Base-by-base conservation (phyloP, 2,113 vertebrate species). In the Hyaena hyaena region DNA sequence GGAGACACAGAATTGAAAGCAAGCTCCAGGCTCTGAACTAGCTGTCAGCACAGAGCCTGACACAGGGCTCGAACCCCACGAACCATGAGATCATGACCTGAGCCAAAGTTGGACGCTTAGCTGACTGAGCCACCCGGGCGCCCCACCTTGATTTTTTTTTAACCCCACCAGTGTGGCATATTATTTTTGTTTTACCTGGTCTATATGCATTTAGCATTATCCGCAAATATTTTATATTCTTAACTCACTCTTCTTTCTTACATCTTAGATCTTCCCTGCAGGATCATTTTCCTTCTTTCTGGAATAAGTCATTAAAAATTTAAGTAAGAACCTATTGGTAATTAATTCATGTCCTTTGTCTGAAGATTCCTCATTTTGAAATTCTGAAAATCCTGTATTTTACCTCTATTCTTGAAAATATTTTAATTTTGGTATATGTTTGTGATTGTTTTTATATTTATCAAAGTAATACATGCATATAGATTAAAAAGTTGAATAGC, bases 321-420 rank as follows among this genome's bases (percentile, higher is more conserved):
- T 86, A 35, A 53, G 26, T 85, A 93, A 85, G 90, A 83, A n/a
- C 24, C 53, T 95, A 48, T 85, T 90, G 8, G 11, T 90, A 80
- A 58, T 79, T 24, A 88, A 87, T 73, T 92, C 15, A 79, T 69
- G 19, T 73, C 43, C 33, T 88, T 82, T 45, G 73, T 92, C 10
- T 45, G 35, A 88, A 88, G 88, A 43, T 58, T 74, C n/a, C 58
- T 77, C 15, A 26, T 76, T 45, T 76, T 77, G 43, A 77, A 77
- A 48, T 77, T 77, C 43, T 31, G 43, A 77, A 77, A 88, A 43
- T 58, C 45, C n/a, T 83, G 5, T 69, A 39, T 88, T 88, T 93
- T 39, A 83, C 23, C 33, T 24, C 65, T 96, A 48, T 48, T 77
- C 39, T 39, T 77, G 19, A 90, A 93, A 77, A 91, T 93, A 83